Evolutionary conservation across 1,140 invertebrate genomes (phyloP).

Genomic region (Melipona quadrifasciata): DNA sequence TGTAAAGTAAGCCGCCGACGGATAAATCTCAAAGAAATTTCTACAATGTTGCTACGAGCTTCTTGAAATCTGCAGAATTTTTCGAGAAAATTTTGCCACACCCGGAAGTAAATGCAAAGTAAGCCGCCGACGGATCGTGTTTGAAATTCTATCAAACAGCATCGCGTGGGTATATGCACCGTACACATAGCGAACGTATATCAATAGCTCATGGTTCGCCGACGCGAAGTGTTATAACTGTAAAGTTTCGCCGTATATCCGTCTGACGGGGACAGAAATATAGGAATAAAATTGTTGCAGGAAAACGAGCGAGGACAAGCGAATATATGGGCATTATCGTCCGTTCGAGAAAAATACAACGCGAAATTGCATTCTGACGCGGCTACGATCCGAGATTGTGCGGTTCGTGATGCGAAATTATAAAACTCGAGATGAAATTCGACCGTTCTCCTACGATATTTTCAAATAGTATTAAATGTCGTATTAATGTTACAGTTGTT

Average conservation of each 20-base stretch:
- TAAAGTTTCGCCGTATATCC: not conserved
- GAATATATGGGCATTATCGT: not conserved
- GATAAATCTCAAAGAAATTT: no score
- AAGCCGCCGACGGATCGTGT: not conserved
- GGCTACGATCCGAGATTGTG: not conserved
- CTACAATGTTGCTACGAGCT: no score
- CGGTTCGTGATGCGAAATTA: not conserved
- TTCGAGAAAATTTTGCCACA: not conserved
- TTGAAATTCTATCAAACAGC: not conserved
- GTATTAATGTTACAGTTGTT: not conserved
- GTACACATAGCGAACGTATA: not conserved
- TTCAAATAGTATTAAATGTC: not conserved
- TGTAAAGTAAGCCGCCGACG: no score
- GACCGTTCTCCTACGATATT: not conserved
- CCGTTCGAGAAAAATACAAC: not conserved
- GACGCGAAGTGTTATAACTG: not conserved
- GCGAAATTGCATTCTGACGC: slow-evolving; percentile 6
- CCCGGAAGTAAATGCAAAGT: not conserved
- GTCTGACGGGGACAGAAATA: not conserved
- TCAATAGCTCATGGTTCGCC: not conserved
- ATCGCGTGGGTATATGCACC: not conserved
- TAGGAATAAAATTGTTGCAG: slow-evolving; percentile 12
- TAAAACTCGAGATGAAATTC: not conserved
- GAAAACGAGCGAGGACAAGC: not conserved
- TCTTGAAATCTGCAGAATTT: not conserved